Percentiles rank a stretch among this genome's conserved stretches.
phyloP scores from a whole-genome alignment of 2,113 vertebrate species.

The Alaudala cheleensis region DNA sequence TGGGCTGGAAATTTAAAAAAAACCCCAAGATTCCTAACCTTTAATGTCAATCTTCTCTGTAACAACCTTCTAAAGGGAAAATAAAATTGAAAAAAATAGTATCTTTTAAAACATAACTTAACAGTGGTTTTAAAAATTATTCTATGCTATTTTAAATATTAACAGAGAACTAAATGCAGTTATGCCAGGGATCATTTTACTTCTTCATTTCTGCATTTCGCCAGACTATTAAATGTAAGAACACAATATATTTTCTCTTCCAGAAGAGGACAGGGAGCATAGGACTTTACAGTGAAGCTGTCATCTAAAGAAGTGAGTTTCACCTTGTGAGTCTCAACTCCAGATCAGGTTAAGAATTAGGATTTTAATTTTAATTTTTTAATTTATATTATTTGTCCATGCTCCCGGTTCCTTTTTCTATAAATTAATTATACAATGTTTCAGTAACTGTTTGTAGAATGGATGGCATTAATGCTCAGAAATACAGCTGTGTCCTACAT shows the following conservation, averaged over 20 bases:
- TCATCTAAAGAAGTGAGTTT: background rate
- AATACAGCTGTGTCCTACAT: background rate
- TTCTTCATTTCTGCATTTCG: background rate
- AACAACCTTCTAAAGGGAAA: background rate
- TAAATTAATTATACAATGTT: background rate
- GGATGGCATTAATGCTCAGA: background rate
- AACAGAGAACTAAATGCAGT: background rate
- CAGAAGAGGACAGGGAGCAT: background rate
- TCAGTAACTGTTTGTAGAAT: background rate
- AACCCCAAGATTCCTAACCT: rapidly evolving
- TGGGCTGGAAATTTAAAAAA: background rate
- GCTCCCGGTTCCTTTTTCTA: rapidly evolving
- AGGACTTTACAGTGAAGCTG: background rate
- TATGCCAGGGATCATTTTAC: background rate
- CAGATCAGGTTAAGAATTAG: background rate
- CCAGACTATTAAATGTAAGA: background rate
- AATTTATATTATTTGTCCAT: background rate
- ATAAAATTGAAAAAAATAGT: background rate
- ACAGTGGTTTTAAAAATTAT: background rate
- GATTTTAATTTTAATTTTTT: background rate
- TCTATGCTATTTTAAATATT: background rate
- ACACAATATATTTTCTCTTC: background rate
- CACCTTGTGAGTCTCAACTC: background rate
- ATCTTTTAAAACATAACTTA: background rate
- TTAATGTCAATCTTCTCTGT: background rate